Evolutionary conservation across 2,888 invertebrate genomes (phyloP), one percentile per base, ranked within the genome.

Genomic region (Lycia hirtaria): DNA sequence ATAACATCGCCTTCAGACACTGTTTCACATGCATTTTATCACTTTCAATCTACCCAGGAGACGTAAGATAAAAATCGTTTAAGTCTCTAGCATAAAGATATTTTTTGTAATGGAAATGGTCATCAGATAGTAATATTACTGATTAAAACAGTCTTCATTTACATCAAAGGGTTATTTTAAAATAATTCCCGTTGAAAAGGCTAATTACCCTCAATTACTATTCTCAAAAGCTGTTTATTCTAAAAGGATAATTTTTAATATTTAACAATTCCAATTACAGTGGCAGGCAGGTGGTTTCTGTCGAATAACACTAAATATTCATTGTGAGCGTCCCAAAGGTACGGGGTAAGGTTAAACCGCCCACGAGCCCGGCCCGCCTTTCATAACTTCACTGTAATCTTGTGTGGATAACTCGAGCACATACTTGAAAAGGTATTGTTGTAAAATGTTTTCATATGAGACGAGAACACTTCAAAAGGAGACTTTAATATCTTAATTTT

Each of bases 281-380:
- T 48, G 53, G 49, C n/a, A 62, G 60, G 54, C 58, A 52, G 37
- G 41, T 52, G 52, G 51, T 52, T 57, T 53, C 54, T 62, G 61
- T 62, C 61, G 67, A 74, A 72, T 76, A 70, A 75, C 70, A 72
- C 65, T 60, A 76, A 73, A 73, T 73, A 76, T 80, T 78, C 73
- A 78, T 75, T 71, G 72, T 71, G 61, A 67, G 68, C 62, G 53
- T 60, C 70, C 72, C 72, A 56, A 66, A 70, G 72, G 71, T 69
- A 67, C 66, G 63, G 65, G 40, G 65, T 56, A 63, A 69, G 72
- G 72, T 73, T 73, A 66, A 71, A 68, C 68, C 78, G 68, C 78
- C 78, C 70, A 78, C 77, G 68, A 72, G 62, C 61, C 63, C 65
- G 63, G 57, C 65, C 65, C 60, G 65, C 70, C 69, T 76, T 73